Conservation (phyloP, 2,888 invertebrate genomes). For the Exephanes ischioxanthus region DNA sequence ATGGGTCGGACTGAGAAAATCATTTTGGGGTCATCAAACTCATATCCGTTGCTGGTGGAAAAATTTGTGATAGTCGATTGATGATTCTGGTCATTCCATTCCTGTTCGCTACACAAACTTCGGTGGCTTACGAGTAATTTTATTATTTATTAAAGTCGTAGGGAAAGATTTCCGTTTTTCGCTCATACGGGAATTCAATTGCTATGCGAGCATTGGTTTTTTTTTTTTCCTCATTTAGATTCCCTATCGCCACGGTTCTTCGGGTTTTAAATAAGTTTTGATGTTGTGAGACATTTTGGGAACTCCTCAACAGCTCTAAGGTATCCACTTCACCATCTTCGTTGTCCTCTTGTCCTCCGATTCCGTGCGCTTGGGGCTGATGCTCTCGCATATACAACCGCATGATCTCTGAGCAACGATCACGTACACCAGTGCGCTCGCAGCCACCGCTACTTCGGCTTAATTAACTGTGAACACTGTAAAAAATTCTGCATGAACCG, state of each 20-base stretch:
- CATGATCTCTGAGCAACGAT: constrained; percentile 25
- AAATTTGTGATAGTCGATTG: neutral
- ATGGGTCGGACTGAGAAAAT: neutral
- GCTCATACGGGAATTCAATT: no score
- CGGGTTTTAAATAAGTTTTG: no score
- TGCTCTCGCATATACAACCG: constrained; percentile 4
- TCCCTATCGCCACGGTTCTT: no score
- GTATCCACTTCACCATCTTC: neutral
- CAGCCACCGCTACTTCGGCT: constrained; percentile 79
- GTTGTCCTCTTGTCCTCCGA: constrained; percentile 1
- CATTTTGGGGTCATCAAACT: neutral
- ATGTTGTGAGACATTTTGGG: no score
- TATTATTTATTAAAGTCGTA: neutral
- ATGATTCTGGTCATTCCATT: neutral
- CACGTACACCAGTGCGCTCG: constrained; percentile 34
- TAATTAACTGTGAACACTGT: constrained; percentile 82
- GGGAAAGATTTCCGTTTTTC: no score
- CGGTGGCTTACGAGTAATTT: neutral
- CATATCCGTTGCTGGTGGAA: neutral
- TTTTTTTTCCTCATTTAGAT: no score
- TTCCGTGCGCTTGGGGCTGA: neutral
- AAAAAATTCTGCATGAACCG: no score
- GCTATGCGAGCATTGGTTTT: no score
- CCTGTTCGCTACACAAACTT: neutral
- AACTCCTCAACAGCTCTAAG: no score